phyloP scores from a whole-genome alignment of 2,888 invertebrate species.

The Euspilapteryx auroguttella region DNA sequence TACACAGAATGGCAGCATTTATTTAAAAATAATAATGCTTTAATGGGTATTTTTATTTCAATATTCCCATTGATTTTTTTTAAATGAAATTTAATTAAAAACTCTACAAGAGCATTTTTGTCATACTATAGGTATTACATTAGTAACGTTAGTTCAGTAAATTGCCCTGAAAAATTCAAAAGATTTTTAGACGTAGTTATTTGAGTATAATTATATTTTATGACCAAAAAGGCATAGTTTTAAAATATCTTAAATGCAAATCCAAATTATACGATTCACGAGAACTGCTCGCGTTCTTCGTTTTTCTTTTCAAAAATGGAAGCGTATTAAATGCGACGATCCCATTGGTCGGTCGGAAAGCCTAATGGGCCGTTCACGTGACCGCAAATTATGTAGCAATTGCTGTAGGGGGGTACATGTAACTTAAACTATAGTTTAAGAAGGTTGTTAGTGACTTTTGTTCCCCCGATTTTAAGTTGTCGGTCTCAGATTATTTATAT shows the following conservation, averaged over 20 bases:
- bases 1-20: not conserved
- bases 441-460: constrained; percentile 11
- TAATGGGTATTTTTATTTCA: too few species aligned
- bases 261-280: constrained; percentile 12
- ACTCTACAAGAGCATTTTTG: too few species aligned
- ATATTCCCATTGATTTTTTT: too few species aligned
- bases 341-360: constrained; percentile 33
- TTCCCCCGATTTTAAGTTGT: constrained; percentile 9
- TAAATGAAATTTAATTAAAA: too few species aligned
- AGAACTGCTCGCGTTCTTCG: constrained; percentile 14
- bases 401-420: constrained; percentile 27
- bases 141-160: too few species aligned
- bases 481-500: too few species aligned
- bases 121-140: too few species aligned
- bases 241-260: constrained; percentile 8
- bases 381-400: constrained; percentile 50
- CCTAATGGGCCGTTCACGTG: constrained; percentile 54
- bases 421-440: constrained; percentile 19
- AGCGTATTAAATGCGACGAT: constrained; percentile 40
- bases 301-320: constrained; percentile 38
- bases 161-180: too few species aligned
- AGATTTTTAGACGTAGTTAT: too few species aligned
- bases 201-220: too few species aligned
- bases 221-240: too few species aligned
- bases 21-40: too few species aligned